A percentile compares a stretch with the other conserved stretches of the same genome.
phyloP scores from a whole-genome alignment of 2,888 invertebrate species.

The Vannuccia rotundouncinata region DNA sequence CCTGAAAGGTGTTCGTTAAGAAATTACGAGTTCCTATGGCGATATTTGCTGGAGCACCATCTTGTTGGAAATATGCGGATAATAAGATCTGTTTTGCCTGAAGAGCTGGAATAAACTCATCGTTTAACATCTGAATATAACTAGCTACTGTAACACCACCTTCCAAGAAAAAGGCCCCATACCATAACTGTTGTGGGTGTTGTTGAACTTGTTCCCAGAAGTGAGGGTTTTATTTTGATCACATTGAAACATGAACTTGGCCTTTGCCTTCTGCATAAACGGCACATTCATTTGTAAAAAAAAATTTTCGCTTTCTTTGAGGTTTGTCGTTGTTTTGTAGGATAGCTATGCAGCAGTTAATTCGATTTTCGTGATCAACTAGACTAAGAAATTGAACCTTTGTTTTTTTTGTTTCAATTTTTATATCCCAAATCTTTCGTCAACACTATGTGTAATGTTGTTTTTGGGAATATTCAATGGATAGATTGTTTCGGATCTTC shows the following conservation, averaged over 20 bases:
- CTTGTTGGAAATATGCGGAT: not conserved
- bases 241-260: not conserved
- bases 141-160: not conserved
- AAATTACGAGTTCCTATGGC: not conserved
- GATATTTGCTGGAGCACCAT: not conserved
- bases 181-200: not conserved
- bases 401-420: not conserved
- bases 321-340: not conserved
- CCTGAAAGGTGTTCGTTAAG: not conserved
- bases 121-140: not conserved
- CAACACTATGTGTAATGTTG: not conserved
- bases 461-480: not conserved
- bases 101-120: not conserved
- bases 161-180: not conserved
- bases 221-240: not conserved
- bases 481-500: not conserved
- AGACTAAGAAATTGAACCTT: not conserved
- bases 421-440: not conserved
- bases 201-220: not conserved
- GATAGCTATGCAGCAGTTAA: not conserved
- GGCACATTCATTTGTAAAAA: too few species aligned
- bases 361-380: too few species aligned
- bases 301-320: not conserved
- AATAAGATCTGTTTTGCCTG: not conserved
- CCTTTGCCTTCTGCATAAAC: not conserved